These are phyloP conservation scores for Acanthacorydalis orientalis DNA, from an alignment of 2,888 invertebrate species.

Conservation along the genomic window DNA sequence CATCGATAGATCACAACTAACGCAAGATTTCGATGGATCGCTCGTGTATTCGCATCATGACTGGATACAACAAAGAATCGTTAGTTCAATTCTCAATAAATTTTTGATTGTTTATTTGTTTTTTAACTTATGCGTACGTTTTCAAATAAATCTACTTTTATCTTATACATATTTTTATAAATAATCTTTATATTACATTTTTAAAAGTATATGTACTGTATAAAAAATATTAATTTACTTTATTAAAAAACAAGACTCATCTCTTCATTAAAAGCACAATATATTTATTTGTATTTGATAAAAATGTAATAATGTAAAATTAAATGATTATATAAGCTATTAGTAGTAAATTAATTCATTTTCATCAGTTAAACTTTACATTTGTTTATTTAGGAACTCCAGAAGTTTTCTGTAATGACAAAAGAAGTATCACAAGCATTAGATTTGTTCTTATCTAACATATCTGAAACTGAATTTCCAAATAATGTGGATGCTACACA, in stretches of 20 bases:
- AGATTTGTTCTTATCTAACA: constrained; percentile 71
- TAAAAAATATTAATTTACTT: not conserved
- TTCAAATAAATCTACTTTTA: too few relatives aligned
- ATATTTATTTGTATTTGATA: not conserved
- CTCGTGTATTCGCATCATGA: constrained; percentile 83
- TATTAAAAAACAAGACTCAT: not conserved
- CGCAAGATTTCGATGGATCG: constrained; percentile 76
- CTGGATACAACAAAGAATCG: constrained; percentile 94
- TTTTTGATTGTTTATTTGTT: constrained; percentile 3
- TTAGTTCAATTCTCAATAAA: too few relatives aligned
- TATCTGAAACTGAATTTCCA: constrained; percentile 85
- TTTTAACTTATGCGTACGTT: not conserved
- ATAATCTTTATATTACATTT: too few relatives aligned
- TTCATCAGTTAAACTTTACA: not conserved
- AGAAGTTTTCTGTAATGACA: constrained; percentile 84
- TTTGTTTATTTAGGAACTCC: constrained; percentile 60
- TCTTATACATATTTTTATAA: not conserved
- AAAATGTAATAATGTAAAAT: too few relatives aligned
- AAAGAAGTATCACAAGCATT: constrained; percentile 77
- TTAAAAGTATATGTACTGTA: too few relatives aligned
- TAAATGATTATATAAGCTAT: not conserved
- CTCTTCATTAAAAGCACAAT: not conserved
- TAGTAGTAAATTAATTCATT: not conserved
- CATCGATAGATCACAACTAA: constrained; percentile 69
- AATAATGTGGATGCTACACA: constrained; percentile 86